These are phyloP conservation scores for Lanistes nyassanus DNA, from an alignment of 1,140 invertebrate species.

Conservation along the genomic window DNA sequence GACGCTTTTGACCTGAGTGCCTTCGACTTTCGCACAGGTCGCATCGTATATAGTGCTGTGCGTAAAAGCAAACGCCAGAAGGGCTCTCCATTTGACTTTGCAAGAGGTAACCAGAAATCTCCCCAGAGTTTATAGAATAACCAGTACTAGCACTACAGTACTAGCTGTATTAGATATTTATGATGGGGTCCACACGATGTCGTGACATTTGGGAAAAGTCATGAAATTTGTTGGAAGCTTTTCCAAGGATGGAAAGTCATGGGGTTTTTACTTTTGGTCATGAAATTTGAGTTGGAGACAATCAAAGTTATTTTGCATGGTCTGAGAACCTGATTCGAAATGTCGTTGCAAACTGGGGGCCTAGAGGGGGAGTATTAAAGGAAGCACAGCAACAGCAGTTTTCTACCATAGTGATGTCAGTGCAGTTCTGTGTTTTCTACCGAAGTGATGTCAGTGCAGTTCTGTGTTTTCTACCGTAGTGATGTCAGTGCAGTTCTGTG, in stretches of 20 bases:
- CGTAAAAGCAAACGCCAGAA: constrained; percentile 63
- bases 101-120: constrained; percentile 52
- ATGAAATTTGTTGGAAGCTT: too few relatives aligned
- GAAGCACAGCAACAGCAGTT: too few relatives aligned
- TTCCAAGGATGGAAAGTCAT: too few relatives aligned
- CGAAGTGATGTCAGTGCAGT: not conserved
- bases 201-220: too few relatives aligned
- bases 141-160: not conserved
- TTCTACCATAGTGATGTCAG: too few relatives aligned
- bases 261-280: too few relatives aligned
- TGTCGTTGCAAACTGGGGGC: too few relatives aligned
- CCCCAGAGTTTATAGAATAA: not conserved
- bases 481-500: not conserved
- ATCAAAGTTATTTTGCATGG: too few relatives aligned
- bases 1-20: constrained; percentile 82
- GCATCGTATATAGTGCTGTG: constrained; percentile 60
- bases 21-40: constrained; percentile 85
- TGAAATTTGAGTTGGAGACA: too few relatives aligned
- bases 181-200: too few relatives aligned
- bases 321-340: too few relatives aligned
- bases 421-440: not conserved
- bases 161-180: not conserved
- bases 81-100: constrained; percentile 58
- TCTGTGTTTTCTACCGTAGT: not conserved
- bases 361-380: too few relatives aligned